Evolutionary conservation across 2,797 vertebrate species (phyloP).

Genomic region (Phalanger gymnotis): DNA sequence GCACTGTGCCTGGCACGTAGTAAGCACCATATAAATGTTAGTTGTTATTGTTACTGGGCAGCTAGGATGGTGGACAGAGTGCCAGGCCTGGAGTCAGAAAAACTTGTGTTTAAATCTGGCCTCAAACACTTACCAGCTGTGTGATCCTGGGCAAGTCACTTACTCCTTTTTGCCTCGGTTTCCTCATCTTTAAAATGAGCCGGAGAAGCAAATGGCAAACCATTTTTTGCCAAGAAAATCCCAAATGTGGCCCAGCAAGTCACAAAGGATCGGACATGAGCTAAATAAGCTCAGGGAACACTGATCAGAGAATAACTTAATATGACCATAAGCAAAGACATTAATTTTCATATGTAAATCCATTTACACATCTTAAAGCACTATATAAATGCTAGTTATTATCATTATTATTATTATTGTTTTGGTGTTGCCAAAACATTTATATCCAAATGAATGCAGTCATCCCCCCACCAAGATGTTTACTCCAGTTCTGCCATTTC

Average conservation of each 20-base stretch:
- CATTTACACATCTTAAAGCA: not conserved
- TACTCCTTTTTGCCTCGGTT: not conserved
- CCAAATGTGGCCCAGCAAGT: no score
- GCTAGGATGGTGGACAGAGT: not conserved
- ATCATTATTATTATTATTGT: not conserved
- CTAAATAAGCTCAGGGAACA: not conserved
- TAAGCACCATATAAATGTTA: not conserved
- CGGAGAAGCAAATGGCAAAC: not conserved
- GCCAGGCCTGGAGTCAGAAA: not conserved
- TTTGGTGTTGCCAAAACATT: not conserved
- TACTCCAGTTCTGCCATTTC: not conserved
- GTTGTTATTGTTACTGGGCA: no score
- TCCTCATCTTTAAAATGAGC: not conserved
- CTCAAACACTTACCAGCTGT: not conserved
- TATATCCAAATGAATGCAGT: not conserved
- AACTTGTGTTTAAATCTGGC: not conserved
- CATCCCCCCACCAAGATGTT: not conserved
- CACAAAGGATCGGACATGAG: not conserved
- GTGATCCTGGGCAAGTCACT: not conserved
- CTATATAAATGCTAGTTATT: not conserved
- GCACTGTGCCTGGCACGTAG: no score
- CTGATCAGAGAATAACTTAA: not conserved
- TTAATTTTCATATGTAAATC: not conserved
- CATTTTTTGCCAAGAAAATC: not conserved
- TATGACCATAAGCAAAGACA: not conserved